phyloP scores from a whole-genome alignment of 2,113 vertebrate species.

The Trematocara nigrifrons region DNA sequence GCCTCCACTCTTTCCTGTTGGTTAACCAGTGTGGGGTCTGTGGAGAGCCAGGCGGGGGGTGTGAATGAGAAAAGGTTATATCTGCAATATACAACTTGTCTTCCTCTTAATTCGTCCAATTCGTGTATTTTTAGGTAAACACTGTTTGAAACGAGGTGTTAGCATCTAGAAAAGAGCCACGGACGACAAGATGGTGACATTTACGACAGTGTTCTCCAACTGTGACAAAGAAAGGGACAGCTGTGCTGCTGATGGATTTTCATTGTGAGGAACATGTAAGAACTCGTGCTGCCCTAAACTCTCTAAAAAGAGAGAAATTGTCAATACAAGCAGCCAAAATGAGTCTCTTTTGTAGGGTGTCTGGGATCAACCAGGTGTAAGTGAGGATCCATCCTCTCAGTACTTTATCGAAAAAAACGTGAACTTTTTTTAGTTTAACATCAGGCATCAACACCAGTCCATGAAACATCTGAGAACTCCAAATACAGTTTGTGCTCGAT shows the following conservation, averaged over 20 bases:
- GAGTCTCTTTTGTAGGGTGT: background rate
- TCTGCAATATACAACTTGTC: background rate
- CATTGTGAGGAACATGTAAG: background rate
- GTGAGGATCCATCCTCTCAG: background rate
- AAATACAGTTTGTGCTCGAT: background rate
- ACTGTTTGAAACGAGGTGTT: background rate
- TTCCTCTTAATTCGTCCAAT: accelerated
- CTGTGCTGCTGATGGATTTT: background rate
- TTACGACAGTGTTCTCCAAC: background rate
- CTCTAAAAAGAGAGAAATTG: background rate
- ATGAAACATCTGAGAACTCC: background rate
- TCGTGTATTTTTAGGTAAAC: background rate
- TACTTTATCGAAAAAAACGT: background rate
- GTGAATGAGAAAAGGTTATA: background rate
- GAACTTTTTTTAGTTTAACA: background rate
- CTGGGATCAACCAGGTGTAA: background rate
- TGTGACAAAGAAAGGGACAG: accelerated
- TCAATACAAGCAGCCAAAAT: background rate
- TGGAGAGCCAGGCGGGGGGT: background rate
- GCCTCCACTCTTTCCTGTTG: background rate
- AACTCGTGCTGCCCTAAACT: background rate
- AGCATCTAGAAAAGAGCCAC: background rate
- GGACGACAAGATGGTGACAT: background rate
- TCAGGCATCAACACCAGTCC: background rate
- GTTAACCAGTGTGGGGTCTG: background rate